Evolutionary conservation across 2,113 vertebrate genomes (phyloP), one percentile per base, ranked within the genome.

Genomic region (Odontesthes bonariensis): DNA sequence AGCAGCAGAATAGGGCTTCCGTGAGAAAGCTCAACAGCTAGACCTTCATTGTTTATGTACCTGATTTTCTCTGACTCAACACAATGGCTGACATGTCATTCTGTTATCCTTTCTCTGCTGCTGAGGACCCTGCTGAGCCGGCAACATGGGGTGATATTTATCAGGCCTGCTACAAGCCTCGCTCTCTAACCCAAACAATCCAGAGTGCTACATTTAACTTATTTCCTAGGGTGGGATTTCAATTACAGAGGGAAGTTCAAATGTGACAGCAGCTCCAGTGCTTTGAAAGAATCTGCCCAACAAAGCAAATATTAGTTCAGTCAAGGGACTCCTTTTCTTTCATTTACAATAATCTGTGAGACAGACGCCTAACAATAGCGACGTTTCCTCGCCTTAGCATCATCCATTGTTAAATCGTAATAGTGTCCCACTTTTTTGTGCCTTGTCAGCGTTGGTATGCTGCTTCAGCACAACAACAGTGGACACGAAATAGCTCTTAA

Each of bases 61-160:
- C 66, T 59, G 62, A 67, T 92, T 90, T 87, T 85, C 89, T 91
- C 84, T 91, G 82, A 89, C 82, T 86, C 51, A 82, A 88, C 92
- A 95, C 91, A 94, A 94, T 92, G 79, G 88, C 72, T 66, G 80
- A 91, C 82, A 86, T 89, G 88, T 87, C 89, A 90, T 73, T 92
- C 81, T 93, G 91, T 93, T 93, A 81, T 92, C 90, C 85, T 91
- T 90, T 82, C 80, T 84, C 16, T 69, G 67, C 72, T 83, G 72
- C 63, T 77, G 35, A 80, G 73, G 65, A 83, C 49, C 74, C 77
- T 40, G 82, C 79, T 76, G 83, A 79, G 85, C 81, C 47, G 69
- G 75, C 46, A 83, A 75, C 86, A 67, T 1, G 5, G 35, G 32
- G 67, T 40, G 55, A 73, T 58, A 77, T 76, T 86, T 70, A 74